phyloP scores from a whole-genome alignment of 2,888 invertebrate genomes.

The Galerucella calmariensis region DNA sequence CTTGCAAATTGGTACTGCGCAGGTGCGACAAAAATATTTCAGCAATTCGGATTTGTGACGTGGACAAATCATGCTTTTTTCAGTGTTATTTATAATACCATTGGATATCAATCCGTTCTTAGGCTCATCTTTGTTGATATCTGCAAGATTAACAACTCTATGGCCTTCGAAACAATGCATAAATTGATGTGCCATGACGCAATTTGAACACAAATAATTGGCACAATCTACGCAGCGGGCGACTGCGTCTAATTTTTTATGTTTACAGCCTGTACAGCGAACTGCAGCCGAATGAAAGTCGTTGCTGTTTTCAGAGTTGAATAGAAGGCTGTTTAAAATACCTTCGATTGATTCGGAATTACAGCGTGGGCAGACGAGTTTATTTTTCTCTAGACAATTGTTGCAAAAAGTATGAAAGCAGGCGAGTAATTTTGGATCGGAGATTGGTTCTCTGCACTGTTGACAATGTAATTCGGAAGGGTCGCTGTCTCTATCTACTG shows the following conservation, averaged over 20 bases:
- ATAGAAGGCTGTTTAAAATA: slow-evolving; percentile 47
- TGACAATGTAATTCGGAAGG: slow-evolving; percentile 67
- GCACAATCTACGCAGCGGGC: slow-evolving; percentile 97
- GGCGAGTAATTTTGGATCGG: slow-evolving; percentile 79
- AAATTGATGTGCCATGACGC: slow-evolving; percentile 98
- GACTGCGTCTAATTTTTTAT: slow-evolving; percentile 92
- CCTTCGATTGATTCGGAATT: slow-evolving; percentile 65
- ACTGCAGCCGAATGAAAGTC: slow-evolving; percentile 67
- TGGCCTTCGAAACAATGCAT: slow-evolving; percentile 99
- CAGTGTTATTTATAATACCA: slow-evolving; percentile 66
- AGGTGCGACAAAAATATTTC: slow-evolving; percentile 94
- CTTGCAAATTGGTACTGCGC: slow-evolving; percentile 92
- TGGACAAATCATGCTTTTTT: slow-evolving; percentile 80
- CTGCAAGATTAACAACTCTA: slow-evolving; percentile 80
- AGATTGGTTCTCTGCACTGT: slow-evolving; percentile 80
- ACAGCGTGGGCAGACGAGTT: slow-evolving; percentile 80
- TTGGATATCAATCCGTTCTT: slow-evolving; percentile 63
- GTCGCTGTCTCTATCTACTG: slow-evolving; percentile 75
- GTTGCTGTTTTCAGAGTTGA: slow-evolving; percentile 44
- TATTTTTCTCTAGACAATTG: slow-evolving; percentile 82
- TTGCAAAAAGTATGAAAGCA: slow-evolving; percentile 89
- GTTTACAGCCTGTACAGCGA: slow-evolving; percentile 96
- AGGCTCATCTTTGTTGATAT: slow-evolving; percentile 71
- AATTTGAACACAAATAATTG: slow-evolving; percentile 95
- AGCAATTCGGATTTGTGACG: slow-evolving; percentile 91